Evolutionary conservation across 2,113 vertebrate species (phyloP), one percentile per base, ranked within the genome.

Genomic region (Paramisgurnus dabryanus): DNA sequence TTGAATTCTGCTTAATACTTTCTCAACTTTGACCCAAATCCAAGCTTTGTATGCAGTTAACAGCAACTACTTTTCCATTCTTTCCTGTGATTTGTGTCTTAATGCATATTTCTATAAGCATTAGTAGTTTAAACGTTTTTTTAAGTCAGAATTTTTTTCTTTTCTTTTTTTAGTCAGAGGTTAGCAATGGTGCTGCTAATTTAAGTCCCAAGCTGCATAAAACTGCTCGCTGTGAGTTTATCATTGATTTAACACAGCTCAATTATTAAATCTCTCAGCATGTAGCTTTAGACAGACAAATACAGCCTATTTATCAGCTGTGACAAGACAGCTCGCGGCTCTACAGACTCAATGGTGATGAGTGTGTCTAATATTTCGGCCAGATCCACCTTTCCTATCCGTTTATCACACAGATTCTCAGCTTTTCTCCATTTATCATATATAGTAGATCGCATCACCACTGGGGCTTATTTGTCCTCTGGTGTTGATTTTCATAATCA

Each of bases 271-370:
- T 49, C 58, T 50, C 58, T 76, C 58, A 76, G 58, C 60, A 18
- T 63, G 72, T 64, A 27, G 58, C 43, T 73, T 57, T 45, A 73
- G 79, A 40, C 58, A 66, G 79, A 74, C 69, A 66, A 74, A 80
- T 57, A 13, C 61, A 67, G 60, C n/a, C 13, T 47, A 73, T 80
- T 80, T 66, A 80, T 80, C 61, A 43, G 13, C 41, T 18, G 34
- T 49, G 67, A 83, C 60, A 80, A n/a, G 11, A 76, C 73, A 49
- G 73, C 50, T 80, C 13, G 43, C 75, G 53, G 69, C 77, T 80
- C 63, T 83, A 53, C 40, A 50, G 47, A 67, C 61, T 4, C 58
- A 61, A 41, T 64, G 58, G 43, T 63, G 61, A 77, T 58, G 69
- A 47, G 27, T 77, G 61, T 80, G 72, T 80, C 78, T 73, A 69